These are phyloP conservation scores for Sminthurinus aureus DNA, from an alignment of 2,888 invertebrate genomes.

Conservation along the genomic window DNA sequence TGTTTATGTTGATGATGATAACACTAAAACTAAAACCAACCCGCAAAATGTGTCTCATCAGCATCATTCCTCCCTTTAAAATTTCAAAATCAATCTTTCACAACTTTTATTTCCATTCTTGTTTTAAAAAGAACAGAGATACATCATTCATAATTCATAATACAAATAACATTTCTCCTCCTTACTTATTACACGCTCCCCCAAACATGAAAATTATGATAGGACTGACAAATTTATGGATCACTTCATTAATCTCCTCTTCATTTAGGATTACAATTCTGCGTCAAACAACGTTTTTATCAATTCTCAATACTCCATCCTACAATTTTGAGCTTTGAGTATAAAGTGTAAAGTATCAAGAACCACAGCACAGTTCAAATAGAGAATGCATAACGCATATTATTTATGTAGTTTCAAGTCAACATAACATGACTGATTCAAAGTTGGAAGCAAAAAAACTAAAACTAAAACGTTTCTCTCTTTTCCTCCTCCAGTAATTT, in stretches of 20 bases:
- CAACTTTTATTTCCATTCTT: neutral
- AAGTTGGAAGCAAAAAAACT: neutral
- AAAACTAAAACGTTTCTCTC: neutral
- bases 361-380: too few species aligned
- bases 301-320: neutral
- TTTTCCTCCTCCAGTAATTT: conserved; percentile 15
- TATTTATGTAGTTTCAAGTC: neutral
- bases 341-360: too few species aligned
- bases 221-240: neutral
- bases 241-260: neutral
- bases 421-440: neutral
- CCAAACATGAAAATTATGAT: too few species aligned
- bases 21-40: too few species aligned
- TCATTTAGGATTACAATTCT: neutral
- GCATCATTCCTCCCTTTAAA: too few species aligned
- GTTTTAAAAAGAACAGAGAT: neutral
- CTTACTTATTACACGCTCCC: neutral
- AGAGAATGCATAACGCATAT: neutral
- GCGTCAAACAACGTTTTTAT: neutral
- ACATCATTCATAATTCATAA: neutral
- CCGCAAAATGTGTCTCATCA: too few species aligned
- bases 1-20: too few species aligned
- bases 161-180: neutral
- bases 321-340: too few species aligned
- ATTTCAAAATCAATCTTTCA: too few species aligned